Evolutionary conservation across 2,113 vertebrate species (phyloP), one percentile per base, ranked within the genome.

Genomic region (Chelonoidis abingdonii): DNA sequence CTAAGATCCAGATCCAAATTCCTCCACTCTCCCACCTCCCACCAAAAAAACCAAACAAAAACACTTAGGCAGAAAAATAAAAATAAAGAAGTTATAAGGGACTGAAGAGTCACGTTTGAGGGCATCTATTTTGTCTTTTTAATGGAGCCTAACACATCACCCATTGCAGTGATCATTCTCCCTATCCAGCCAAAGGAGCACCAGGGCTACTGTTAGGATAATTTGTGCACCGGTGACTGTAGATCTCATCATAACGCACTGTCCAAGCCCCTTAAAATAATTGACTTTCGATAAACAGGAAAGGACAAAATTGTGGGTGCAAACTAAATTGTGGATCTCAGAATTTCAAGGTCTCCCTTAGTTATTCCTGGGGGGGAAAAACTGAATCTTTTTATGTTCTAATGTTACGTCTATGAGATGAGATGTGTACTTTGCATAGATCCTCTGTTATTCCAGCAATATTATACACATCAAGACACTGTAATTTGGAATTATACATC

Each of bases 1-100:
- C 80, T 91, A 17, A 90, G 78, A 86, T 94, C 92, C 94, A 95
- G 83, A 88, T 80, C 82, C 22, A 86, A 29, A 91, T 75, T 54
- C 2, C 14, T 44, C 89, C 87, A 84, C 89, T 83, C 47, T 17
- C 24, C 12, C 9, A 5, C 54, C 25, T 27, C 10, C 10, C 24
- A 25, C 25, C 27, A 29, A 62, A 62, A 62, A 62, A 65, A 44
- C 44, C 44, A 44, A 44, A 44, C 44, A 65, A 31, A 7, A n/a
- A 21, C 93, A 4, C 8, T 81, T 1, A 5, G 44, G 29, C 52
- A 14, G 7, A 79, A 92, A 84, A 85, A 54, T 50, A 49, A 21
- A 88, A 94, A 93, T 69, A 69, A 69, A 38, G 31, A 69, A 2
- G 35, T 69, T n/a, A 69, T n/a, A 69, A n/a, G 14, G 29, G 47